Base-by-base conservation (phyloP, 2,797 vertebrate species). In the Emys orbicularis region DNA sequence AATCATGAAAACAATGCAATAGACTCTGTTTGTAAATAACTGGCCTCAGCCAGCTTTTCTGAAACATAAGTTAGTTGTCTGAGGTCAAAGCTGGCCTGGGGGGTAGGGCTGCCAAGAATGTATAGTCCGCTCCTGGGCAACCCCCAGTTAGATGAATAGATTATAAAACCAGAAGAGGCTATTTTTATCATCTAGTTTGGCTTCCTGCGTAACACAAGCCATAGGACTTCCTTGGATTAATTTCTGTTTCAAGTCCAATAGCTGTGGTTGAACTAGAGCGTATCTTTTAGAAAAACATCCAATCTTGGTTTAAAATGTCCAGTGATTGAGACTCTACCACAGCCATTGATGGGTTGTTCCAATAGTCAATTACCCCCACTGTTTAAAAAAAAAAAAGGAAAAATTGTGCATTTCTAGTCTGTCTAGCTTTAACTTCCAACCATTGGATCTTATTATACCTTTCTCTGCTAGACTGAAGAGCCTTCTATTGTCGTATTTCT, bases 11-110 rank as follows among this genome's bases (percentile, higher is more conserved):
- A n/a, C 29, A 47, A 59, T 0, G 4, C 52, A 44, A 54, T 34
- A 84, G 90, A 13, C 25, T 84, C 49, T 77, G 12, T 82, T 90
- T 89, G 68, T 52, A 25, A 2, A 0, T 77, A 4, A 18, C n/a
- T 84, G 53, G 93, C 15, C 13, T 91, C 80, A 27, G 87, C 84
- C 61, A 93, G 84, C 52, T 95, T 90, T 95, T 47, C 72, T 95
- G 19, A 90, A 83, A 59, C 13, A 59, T 89, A 92, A 89, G 41
- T 81, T 94, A 87, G 82, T 52, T 94, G 90, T 16, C 94, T 89
- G 25, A 25, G 27, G n/a, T 90, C 1, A 1, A 72, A 37, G 47
- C 37, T 29, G 79, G 10, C 82, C 41, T 56, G 86, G 74, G 50
- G 68, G 57, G 31, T 61, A 15, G 13, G 90, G 27, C 86, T 88